phyloP scores from a whole-genome alignment of 2,888 invertebrate species.

The Biston betularia region DNA sequence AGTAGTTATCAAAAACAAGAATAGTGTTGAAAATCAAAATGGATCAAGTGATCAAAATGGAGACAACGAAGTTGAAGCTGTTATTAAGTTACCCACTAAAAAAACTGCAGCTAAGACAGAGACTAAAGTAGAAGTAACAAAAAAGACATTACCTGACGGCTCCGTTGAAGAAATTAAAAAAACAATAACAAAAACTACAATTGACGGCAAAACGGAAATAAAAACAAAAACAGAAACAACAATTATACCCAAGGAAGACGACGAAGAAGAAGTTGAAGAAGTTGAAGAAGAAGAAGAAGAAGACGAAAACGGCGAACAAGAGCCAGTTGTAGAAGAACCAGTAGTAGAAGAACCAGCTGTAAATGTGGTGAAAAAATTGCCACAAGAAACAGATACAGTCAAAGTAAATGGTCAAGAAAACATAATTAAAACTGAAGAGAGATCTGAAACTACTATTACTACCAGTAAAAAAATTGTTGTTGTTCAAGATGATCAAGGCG shows the following conservation, averaged over 20 bases:
- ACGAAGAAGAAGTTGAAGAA: conserved; percentile 65
- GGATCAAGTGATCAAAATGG: conserved; percentile 67
- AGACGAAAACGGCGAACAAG: conserved; percentile 53
- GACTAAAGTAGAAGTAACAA: conserved; percentile 76
- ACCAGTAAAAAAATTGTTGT: conserved; percentile 70
- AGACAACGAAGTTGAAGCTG: conserved; percentile 65
- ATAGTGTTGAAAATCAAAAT: conserved; percentile 66
- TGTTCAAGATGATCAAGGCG: conserved; percentile 60
- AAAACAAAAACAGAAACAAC: conserved; percentile 77
- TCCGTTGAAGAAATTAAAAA: conserved; percentile 75
- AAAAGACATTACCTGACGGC: conserved; percentile 75
- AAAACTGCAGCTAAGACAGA: conserved; percentile 77
- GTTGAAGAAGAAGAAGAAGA: conserved; percentile 63
- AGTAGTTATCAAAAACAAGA: conserved; percentile 59
- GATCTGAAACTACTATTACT: conserved; percentile 66
- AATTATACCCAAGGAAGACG: conserved; percentile 71
- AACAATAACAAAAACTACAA: conserved; percentile 77
- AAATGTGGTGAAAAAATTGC: conserved; percentile 40
- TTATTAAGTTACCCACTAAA: conserved; percentile 72
- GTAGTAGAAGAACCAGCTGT: conserved; percentile 47
- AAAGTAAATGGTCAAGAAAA: conserved; percentile 58
- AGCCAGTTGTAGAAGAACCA: conserved; percentile 37
- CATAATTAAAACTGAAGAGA: conserved; percentile 70
- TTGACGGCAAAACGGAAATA: conserved; percentile 78
- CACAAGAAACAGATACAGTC: conserved; percentile 44